Percentiles rank a stretch among this genome's conserved stretches.
Evolutionary conservation across 2,113 vertebrate species (phyloP).

Genomic region (Mormoops blainvillei): DNA sequence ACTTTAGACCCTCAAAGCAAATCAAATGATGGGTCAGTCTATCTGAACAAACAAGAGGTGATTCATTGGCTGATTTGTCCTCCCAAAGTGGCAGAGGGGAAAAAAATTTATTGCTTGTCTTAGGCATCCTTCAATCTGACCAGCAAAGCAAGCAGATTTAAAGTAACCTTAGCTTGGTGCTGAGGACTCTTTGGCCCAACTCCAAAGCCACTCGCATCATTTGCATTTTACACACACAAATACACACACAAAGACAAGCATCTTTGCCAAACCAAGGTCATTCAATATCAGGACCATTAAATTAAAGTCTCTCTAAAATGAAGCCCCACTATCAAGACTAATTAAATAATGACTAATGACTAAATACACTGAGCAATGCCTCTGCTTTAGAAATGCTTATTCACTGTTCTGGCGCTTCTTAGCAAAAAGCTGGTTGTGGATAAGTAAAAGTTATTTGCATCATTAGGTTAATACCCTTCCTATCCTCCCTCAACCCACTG

Average conservation of each 20-base stretch:
- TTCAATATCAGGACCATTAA: constrained; percentile 72
- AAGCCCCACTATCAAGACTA: constrained; percentile 75
- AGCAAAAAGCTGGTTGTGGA: constrained; percentile 62
- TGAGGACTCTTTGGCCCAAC: constrained; percentile 63
- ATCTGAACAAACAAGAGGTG: constrained; percentile 59
- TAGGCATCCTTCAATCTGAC: constrained; percentile 77
- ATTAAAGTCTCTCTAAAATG: constrained; percentile 77
- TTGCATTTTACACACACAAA: constrained; percentile 79
- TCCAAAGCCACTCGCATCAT: constrained; percentile 77
- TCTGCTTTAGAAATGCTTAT: constrained; percentile 56
- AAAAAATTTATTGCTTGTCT: constrained; percentile 75
- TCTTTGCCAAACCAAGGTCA: constrained; percentile 78
- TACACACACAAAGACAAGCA: constrained; percentile 71
- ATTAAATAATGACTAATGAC: constrained; percentile 77
- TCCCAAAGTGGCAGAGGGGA: constrained; percentile 46
- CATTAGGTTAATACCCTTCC: constrained; percentile 50
- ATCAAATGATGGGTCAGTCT: constrained; percentile 62
- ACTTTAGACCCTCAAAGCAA: constrained; percentile 53
- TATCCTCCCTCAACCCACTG: not conserved
- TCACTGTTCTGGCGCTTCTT: constrained; percentile 42
- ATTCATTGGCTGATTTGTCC: constrained; percentile 70
- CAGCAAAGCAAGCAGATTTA: constrained; percentile 79
- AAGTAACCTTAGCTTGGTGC: constrained; percentile 68
- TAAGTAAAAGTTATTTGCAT: constrained; percentile 61
- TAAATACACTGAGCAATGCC: constrained; percentile 62